Evolutionary conservation across 2,888 invertebrate genomes (phyloP), one percentile per base, ranked within the genome.

Genomic region (Pandemis cinnamomeana): DNA sequence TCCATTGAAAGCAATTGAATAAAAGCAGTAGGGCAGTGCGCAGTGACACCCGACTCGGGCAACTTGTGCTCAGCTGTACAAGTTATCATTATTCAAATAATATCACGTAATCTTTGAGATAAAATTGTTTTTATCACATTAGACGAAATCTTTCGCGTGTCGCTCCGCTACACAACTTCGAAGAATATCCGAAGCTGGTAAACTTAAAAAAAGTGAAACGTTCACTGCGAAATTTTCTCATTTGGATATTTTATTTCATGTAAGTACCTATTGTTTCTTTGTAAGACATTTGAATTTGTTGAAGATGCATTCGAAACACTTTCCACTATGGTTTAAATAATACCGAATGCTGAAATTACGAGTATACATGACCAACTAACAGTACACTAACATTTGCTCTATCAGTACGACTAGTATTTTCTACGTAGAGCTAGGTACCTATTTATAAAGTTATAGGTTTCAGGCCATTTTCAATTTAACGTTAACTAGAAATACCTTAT

Each of bases 1-100:
- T 90, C 89, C 80, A 93, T 92, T 92, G 89, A 89, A 91, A 85
- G 86, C 93, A 93, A 93, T 93, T 92, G 89, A 80, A 77, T 76
- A 76, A 80, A 77, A 77, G 77, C 78, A 76, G 75, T 78, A 79
- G 80, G 77, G 71, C 83, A 87, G 87, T 88, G 70, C 77, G 72
- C 79, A 79, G 78, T 79, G 77, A 77, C 77, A 80, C 76, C 76
- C 77, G 75, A 77, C 75, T 75, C 76, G 72, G 77, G 78, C 62
- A 44, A 77, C 83, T 80, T 84, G 88, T 78, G 75, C 27, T 27
- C 51, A 13, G 36, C 36, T 55, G 27, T 41, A 41, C 20, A 48
- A 11, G 55, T 51, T 71, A 72, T 68, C 72, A 63, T 48, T n/a
- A 13, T 51, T 20, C 61, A 44, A 72, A 60, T 55, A 55, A 7